These are phyloP conservation scores for Ochotona princeps DNA, from an alignment of 2,113 vertebrate species.

Conservation along the genomic window DNA sequence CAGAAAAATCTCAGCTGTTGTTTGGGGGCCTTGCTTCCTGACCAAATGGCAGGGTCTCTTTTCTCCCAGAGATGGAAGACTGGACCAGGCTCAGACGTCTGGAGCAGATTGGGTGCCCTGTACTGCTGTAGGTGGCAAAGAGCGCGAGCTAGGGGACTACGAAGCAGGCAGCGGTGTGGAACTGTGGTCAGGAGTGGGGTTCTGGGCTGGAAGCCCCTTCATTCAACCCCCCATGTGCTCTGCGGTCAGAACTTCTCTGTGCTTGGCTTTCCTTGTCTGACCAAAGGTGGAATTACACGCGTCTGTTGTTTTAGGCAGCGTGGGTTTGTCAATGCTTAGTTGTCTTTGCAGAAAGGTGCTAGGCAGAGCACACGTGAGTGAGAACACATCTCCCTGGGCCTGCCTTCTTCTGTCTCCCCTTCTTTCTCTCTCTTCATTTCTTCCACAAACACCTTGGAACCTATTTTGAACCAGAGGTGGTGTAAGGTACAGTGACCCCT, in stretches of 20 bases:
- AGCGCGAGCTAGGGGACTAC: background rate
- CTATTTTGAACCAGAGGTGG: background rate
- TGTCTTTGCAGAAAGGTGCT: slow-evolving; percentile 3
- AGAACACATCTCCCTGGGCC: background rate
- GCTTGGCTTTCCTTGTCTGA: background rate
- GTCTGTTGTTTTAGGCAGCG: background rate
- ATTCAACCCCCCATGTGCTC: background rate
- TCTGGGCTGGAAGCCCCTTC: background rate
- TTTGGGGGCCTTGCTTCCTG: background rate
- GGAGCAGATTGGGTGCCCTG: slow-evolving; percentile 34
- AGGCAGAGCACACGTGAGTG: background rate
- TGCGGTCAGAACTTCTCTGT: background rate
- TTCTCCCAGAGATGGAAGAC: slow-evolving; percentile 54
- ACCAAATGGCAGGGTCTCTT: slow-evolving; percentile 49
- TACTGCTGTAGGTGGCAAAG: slow-evolving; percentile 25
- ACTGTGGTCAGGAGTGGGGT: background rate
- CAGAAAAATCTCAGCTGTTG: background rate
- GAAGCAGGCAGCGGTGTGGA: background rate
- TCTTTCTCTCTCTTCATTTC: background rate
- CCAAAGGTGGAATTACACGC: background rate
- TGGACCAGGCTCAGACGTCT: slow-evolving; percentile 36
- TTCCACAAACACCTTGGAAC: background rate
- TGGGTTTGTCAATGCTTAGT: background rate
- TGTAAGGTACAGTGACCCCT: background rate
- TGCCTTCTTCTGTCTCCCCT: background rate